These are phyloP conservation scores for Musca vetustissima DNA, from an alignment of 1,140 invertebrate genomes.

Conservation along the genomic window DNA sequence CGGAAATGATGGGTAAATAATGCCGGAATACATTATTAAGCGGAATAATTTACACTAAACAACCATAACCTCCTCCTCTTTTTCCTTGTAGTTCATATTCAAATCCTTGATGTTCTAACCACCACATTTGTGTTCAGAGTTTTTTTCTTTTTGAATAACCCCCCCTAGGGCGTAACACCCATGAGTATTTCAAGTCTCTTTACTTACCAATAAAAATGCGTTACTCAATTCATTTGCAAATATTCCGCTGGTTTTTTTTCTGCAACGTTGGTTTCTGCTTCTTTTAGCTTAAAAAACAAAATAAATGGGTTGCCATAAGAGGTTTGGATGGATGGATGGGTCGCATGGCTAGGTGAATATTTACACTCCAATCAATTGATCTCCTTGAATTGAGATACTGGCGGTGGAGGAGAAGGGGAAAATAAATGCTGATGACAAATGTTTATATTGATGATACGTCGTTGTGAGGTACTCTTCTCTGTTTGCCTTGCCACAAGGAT, in stretches of 20 bases:
- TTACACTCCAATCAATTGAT: slow-evolving; percentile 1
- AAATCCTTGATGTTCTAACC: no score
- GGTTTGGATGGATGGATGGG: not conserved
- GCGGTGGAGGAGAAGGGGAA: not conserved
- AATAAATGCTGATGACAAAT: slow-evolving; percentile 20
- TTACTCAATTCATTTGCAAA: slow-evolving; percentile 1
- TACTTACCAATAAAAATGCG: slow-evolving; percentile 19
- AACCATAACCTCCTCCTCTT: not conserved
- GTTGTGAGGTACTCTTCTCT: not conserved
- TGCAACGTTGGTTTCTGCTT: not conserved
- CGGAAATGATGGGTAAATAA: slow-evolving; percentile 13
- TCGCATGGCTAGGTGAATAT: not conserved
- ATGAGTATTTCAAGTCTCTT: not conserved
- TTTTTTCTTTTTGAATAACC: no score
- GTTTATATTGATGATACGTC: slow-evolving; percentile 13
- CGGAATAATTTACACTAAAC: slow-evolving; percentile 15
- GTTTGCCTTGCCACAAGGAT: not conserved
- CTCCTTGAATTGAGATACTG: no score
- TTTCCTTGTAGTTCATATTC: not conserved
- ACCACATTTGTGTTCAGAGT: no score
- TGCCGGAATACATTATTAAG: slow-evolving; percentile 20
- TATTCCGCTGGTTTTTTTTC: not conserved
- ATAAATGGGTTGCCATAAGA: slow-evolving; percentile 21
- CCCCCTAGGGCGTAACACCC: no score
- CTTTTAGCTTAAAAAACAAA: not conserved